A percentile compares a stretch with the other conserved stretches of the same genome.
These are phyloP conservation scores for Argyrosomus regius DNA, from an alignment of 2,797 vertebrate species.

Conservation along the genomic window DNA sequence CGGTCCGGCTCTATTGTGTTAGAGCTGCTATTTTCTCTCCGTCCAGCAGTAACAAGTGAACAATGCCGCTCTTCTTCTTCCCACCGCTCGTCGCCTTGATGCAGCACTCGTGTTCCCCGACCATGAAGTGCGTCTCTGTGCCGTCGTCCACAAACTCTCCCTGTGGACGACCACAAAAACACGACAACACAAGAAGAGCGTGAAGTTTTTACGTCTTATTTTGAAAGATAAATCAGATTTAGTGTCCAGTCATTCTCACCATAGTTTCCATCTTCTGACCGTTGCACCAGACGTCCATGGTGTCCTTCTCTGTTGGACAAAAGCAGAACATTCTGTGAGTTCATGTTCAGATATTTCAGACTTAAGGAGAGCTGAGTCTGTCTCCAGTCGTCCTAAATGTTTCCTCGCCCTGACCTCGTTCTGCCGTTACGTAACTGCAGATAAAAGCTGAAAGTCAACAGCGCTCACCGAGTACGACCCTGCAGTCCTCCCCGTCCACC, in stretches of 20 bases:
- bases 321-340: background rate
- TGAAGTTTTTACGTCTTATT: too few species aligned
- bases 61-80: constrained; percentile 89
- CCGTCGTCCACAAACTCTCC: constrained; percentile 96
- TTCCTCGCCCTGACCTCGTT: constrained; percentile 9
- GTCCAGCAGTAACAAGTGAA: constrained; percentile 91
- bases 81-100: constrained; percentile 93
- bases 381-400: background rate
- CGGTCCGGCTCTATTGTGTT: background rate
- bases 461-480: constrained; percentile 92
- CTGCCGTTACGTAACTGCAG: background rate
- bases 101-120: constrained; percentile 89
- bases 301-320: constrained; percentile 91
- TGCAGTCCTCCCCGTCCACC: constrained; percentile 87
- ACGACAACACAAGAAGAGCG: too few species aligned
- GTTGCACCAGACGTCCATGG: constrained; percentile 97
- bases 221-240: too few species aligned
- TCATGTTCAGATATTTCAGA: too few species aligned
- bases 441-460: too few species aligned
- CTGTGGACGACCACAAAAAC: constrained; percentile 67
- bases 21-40: constrained; percentile 68
- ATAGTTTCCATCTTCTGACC: constrained; percentile 92
- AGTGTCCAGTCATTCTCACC: constrained; percentile 78
- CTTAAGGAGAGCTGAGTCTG: background rate
- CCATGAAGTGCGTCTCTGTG: constrained; percentile 92